These are phyloP conservation scores for Bombus balteatus DNA, from an alignment of 1,140 invertebrate genomes.

Conservation along the genomic window DNA sequence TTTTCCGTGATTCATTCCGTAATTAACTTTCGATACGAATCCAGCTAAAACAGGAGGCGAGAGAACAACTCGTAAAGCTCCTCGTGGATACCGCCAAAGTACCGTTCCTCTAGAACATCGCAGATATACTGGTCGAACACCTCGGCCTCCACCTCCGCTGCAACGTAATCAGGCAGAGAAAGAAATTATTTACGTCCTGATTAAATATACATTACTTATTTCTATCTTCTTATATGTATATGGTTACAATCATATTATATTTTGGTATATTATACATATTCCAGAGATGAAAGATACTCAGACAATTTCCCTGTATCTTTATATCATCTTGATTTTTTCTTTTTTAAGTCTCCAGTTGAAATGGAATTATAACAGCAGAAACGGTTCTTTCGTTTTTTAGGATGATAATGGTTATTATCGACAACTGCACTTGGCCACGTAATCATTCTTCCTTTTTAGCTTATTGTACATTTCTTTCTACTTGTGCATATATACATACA, in stretches of 20 bases:
- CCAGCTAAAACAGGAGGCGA: constrained; percentile 69
- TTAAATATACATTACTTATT: neutral
- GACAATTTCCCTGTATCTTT: neutral
- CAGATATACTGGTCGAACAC: constrained; percentile 90
- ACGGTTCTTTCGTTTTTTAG: neutral
- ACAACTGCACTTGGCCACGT: neutral
- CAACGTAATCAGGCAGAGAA: constrained; percentile 28
- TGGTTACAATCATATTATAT: neutral
- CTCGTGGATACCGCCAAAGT: constrained; percentile 89
- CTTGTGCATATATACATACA: neutral
- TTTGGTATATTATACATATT: neutral
- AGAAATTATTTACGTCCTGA: neutral
- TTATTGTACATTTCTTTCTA: neutral
- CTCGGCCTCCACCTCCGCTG: constrained; percentile 82
- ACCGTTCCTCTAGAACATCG: constrained; percentile 88
- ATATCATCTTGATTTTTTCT: neutral
- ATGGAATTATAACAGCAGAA: neutral
- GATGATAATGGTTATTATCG: neutral
- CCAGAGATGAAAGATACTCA: neutral
- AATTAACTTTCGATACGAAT: neutral
- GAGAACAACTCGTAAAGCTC: constrained; percentile 88
- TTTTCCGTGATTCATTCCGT: neutral
- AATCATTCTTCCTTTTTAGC: neutral
- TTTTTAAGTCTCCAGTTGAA: neutral
- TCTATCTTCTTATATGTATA: neutral